These are phyloP conservation scores for Pterois miles DNA, from an alignment of 2,797 vertebrate genomes.

Conservation along the genomic window DNA sequence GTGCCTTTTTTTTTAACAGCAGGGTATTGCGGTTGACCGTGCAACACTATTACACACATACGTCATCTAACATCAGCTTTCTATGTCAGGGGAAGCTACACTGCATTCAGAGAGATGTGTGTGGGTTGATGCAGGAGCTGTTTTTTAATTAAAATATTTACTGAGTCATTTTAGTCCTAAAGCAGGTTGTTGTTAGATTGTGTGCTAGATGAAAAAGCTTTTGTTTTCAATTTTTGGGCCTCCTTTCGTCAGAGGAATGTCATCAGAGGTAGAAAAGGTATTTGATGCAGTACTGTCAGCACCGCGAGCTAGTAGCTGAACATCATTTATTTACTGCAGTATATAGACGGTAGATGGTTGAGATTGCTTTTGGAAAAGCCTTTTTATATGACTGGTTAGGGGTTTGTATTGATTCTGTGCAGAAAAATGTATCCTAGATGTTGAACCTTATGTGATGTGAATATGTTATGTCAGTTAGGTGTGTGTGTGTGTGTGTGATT, in stretches of 20 bases:
- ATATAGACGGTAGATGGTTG: constrained; percentile 5
- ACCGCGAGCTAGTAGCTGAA: constrained; percentile 3
- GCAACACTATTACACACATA: background rate
- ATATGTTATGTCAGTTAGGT: background rate
- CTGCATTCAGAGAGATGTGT: constrained; percentile 9
- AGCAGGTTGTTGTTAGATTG: constrained; percentile 14
- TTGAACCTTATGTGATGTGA: background rate
- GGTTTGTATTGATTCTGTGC: constrained; percentile 7
- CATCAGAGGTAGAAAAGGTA: constrained; percentile 13
- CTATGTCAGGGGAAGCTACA: constrained; percentile 2
- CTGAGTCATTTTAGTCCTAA: constrained; percentile 25
- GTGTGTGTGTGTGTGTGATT: background rate
- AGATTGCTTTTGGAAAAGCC: constrained; percentile 20
- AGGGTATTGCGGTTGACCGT: background rate
- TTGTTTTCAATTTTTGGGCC: background rate
- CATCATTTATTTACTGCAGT: constrained; percentile 43
- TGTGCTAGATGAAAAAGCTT: constrained; percentile 27
- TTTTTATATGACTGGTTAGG: background rate
- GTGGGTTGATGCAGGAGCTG: constrained; percentile 33
- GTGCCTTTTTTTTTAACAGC: background rate
- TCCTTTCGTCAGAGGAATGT: constrained; percentile 20
- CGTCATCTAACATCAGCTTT: constrained; percentile 8
- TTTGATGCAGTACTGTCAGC: background rate
- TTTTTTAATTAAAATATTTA: constrained; percentile 33
- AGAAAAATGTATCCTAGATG: background rate